phyloP scores from a whole-genome alignment of 2,888 invertebrate genomes.

The Gisinianus flammeolus region DNA sequence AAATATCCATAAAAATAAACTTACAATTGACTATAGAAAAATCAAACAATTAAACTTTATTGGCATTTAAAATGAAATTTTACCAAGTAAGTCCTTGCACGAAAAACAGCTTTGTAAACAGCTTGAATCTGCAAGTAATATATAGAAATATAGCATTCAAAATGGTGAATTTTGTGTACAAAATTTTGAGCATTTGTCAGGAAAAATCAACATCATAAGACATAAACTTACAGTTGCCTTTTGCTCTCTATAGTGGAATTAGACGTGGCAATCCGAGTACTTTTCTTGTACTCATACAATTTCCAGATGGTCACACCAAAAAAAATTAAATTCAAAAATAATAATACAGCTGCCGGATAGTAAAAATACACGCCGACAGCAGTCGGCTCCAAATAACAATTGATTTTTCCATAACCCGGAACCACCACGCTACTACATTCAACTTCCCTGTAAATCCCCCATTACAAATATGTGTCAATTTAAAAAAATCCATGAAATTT shows the following conservation, averaged over 20 bases:
- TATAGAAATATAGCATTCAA: not conserved
- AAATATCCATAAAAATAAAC: too few relatives aligned
- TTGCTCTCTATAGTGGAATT: slow-evolving; percentile 37
- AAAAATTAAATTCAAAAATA: slow-evolving; percentile 33
- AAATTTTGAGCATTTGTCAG: not conserved
- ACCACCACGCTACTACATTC: not conserved
- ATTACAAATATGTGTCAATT: not conserved
- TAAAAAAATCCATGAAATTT: not conserved
- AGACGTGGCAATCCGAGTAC: slow-evolving; percentile 34
- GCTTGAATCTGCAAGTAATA: slow-evolving; percentile 41
- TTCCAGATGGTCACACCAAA: slow-evolving; percentile 37
- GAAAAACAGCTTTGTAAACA: slow-evolving; percentile 52
- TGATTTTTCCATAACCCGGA: slow-evolving; percentile 16
- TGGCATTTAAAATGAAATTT: too few relatives aligned
- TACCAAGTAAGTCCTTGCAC: slow-evolving; percentile 53
- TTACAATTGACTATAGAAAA: too few relatives aligned
- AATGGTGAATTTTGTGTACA: not conserved
- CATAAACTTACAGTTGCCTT: slow-evolving; percentile 31
- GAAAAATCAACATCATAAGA: not conserved
- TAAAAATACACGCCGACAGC: slow-evolving; percentile 17
- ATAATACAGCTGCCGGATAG: slow-evolving; percentile 29
- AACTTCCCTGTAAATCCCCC: not conserved
- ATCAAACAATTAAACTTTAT: too few relatives aligned
- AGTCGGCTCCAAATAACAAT: slow-evolving; percentile 9
- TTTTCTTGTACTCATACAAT: slow-evolving; percentile 36